Evolutionary conservation across 2,888 invertebrate species (phyloP).

Genomic region (Spilarctia lutea): DNA sequence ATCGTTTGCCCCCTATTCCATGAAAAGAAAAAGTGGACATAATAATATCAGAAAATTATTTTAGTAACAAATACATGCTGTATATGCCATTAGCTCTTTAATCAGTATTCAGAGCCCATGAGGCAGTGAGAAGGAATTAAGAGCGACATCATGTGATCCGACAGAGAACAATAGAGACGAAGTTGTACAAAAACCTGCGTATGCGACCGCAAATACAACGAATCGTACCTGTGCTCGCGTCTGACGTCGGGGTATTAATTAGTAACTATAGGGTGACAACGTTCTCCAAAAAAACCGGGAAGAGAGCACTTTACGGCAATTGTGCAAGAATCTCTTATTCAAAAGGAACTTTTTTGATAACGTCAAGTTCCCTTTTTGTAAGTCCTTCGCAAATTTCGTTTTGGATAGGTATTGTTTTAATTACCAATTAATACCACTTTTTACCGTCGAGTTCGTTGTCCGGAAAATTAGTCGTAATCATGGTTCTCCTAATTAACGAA

Average conservation of each 20-base stretch:
- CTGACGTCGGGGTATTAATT: constrained; percentile 76
- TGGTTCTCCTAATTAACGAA: constrained; percentile 84
- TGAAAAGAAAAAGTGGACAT: constrained; percentile 28
- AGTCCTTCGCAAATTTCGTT: constrained; percentile 35
- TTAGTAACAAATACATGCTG: constrained; percentile 41
- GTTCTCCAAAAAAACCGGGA: constrained; percentile 55
- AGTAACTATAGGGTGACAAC: constrained; percentile 80
- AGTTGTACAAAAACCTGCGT: constrained; percentile 73
- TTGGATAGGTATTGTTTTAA: constrained; percentile 54
- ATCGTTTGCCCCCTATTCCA: too few species aligned
- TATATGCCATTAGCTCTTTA: constrained; percentile 54
- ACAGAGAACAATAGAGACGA: constrained; percentile 82
- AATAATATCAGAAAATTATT: constrained; percentile 39
- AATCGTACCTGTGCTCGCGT: constrained; percentile 66
- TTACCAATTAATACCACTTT: constrained; percentile 49
- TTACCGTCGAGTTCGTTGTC: constrained; percentile 62
- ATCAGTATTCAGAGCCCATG: constrained; percentile 82
- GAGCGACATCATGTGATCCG: constrained; percentile 81
- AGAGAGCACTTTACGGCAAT: constrained; percentile 39
- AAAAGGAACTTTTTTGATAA: constrained; percentile 38
- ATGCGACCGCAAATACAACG: constrained; percentile 68
- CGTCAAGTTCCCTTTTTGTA: constrained; percentile 37
- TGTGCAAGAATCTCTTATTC: constrained; percentile 43
- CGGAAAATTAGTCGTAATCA: constrained; percentile 77
- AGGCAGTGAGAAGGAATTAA: constrained; percentile 83